These are phyloP conservation scores for Seriola dumerili DNA, from an alignment of 2,113 vertebrate species.

Conservation along the genomic window DNA sequence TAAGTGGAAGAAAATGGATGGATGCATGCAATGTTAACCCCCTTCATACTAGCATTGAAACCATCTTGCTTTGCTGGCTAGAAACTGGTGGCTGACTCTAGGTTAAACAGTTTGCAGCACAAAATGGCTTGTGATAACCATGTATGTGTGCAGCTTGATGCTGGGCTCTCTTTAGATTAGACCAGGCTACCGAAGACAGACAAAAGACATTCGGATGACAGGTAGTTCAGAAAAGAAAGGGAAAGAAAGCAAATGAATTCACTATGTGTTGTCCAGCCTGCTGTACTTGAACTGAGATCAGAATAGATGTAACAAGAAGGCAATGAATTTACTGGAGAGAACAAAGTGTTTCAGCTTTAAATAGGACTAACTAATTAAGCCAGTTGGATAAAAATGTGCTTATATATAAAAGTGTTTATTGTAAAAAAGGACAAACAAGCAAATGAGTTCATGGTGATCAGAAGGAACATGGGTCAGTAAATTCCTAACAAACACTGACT, in stretches of 20 bases:
- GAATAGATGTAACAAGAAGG: conserved; percentile 4
- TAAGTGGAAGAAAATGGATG: neutral
- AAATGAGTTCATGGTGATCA: conserved; percentile 13
- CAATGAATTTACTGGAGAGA: neutral
- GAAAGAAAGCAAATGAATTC: neutral
- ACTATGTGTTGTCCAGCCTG: neutral
- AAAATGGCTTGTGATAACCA: no score
- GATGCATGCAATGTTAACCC: no score
- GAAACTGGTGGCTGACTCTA: neutral
- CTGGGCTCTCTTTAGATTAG: conserved; percentile 22
- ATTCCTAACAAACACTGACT: no score
- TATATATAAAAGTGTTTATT: neutral
- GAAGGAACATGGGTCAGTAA: neutral
- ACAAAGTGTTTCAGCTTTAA: neutral
- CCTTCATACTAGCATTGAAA: conserved; percentile 16
- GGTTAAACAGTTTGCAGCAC: neutral
- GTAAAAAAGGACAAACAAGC: neutral
- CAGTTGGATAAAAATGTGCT: conserved; percentile 1
- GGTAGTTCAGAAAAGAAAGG: conserved; percentile 8
- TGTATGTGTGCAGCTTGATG: neutral
- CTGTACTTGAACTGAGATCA: conserved; percentile 13
- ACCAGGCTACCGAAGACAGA: conserved; percentile 13
- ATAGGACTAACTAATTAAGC: neutral
- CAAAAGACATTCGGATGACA: conserved; percentile 11
- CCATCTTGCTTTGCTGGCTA: conserved; percentile 1